These are phyloP conservation scores for Carassius auratus DNA, from an alignment of 2,113 vertebrate genomes.

Conservation along the genomic window DNA sequence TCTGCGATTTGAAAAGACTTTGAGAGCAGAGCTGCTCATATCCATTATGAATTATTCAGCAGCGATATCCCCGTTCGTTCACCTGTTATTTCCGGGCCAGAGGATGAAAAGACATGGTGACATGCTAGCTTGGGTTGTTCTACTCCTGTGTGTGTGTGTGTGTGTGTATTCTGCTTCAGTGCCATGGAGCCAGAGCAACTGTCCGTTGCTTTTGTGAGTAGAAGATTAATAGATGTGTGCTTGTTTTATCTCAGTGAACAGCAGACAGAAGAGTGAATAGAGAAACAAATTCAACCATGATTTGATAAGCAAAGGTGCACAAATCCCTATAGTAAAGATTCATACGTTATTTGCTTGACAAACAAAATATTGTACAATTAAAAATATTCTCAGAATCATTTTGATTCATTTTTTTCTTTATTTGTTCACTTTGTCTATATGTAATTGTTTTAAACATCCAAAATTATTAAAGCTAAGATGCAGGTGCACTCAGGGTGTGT, in stretches of 20 bases:
- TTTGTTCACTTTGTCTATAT: neutral
- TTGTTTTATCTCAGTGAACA: constrained; percentile 48
- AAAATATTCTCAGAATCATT: neutral
- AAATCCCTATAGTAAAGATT: neutral
- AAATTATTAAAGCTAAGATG: neutral
- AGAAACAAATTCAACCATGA: constrained; percentile 6
- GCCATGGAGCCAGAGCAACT: neutral
- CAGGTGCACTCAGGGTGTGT: no score
- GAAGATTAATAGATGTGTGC: constrained; percentile 38
- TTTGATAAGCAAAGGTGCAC: constrained; percentile 1
- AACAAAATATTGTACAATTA: neutral
- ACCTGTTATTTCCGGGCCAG: constrained; percentile 6
- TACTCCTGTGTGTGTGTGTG: neutral
- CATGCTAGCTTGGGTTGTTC: neutral
- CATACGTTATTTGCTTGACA: neutral
- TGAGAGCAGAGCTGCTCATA: neutral
- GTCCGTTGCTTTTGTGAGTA: constrained; percentile 28
- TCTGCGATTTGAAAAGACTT: neutral
- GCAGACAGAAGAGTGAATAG: constrained; percentile 8
- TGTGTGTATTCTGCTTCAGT: constrained; percentile 1
- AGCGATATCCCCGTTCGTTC: neutral
- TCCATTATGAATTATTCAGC: constrained; percentile 36
- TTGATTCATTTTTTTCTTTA: neutral
- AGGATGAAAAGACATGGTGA: neutral
- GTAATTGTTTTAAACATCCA: neutral